phyloP scores from a whole-genome alignment of 92 coral and sea anemone genomes.

The Epizoanthus illoricatus region DNA sequence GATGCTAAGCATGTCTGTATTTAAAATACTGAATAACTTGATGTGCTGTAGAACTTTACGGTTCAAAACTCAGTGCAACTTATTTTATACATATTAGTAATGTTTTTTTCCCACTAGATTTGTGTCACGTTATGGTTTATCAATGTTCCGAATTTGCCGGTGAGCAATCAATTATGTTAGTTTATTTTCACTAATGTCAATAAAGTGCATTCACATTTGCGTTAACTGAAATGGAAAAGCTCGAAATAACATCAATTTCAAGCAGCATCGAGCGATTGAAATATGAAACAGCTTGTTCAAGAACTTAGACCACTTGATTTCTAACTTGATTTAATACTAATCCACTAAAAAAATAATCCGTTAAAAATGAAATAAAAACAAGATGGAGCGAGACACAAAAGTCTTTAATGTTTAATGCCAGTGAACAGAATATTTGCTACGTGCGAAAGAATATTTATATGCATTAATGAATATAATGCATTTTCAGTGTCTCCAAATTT shows the following conservation, averaged over 20 bases:
- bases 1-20: no score
- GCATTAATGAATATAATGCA: slow-evolving; percentile 25
- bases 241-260: background rate
- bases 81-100: no score
- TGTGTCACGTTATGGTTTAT: background rate
- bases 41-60: no score
- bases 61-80: no score
- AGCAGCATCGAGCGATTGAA: background rate
- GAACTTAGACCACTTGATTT: background rate
- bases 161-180: background rate
- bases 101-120: background rate
- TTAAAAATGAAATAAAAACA: background rate
- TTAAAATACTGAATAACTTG: no score
- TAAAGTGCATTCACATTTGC: background rate
- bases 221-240: background rate
- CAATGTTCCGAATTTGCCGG: background rate
- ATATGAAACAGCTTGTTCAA: background rate
- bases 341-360: background rate
- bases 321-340: slow-evolving; percentile 5
- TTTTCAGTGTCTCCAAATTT: slow-evolving; percentile 36
- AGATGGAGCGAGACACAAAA: background rate
- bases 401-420: slow-evolving; percentile 27
- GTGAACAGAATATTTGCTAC: slow-evolving; percentile 31
- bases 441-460: background rate
- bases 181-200: slow-evolving; percentile 4